These are phyloP conservation scores for Caenorhabditis latens DNA, from an alignment of 1,140 invertebrate genomes.

Conservation along the genomic window DNA sequence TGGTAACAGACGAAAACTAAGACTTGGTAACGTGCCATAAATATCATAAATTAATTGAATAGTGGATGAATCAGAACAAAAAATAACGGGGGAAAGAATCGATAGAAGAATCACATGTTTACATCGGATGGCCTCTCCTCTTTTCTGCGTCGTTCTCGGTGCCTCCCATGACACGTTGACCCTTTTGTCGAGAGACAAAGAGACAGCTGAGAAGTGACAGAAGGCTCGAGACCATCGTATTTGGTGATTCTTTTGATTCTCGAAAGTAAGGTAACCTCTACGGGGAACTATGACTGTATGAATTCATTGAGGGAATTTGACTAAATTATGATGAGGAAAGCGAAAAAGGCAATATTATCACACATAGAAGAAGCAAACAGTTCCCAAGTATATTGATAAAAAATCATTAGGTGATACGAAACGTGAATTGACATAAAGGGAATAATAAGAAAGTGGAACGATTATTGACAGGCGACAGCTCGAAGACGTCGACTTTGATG, in stretches of 20 bases:
- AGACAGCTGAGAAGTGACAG: not conserved
- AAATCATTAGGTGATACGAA: constrained; percentile 43
- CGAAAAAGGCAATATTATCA: constrained; percentile 45
- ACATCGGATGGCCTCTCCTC: constrained; percentile 15
- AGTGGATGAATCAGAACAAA: not conserved
- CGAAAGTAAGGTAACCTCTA: no score
- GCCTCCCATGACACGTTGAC: constrained; percentile 52
- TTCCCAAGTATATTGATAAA: constrained; percentile 52
- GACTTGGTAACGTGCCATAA: constrained; percentile 1
- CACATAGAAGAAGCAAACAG: constrained; percentile 31
- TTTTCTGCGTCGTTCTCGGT: constrained; percentile 21
- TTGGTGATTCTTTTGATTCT: no score
- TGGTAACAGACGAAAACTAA: not conserved
- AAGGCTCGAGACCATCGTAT: constrained; percentile 18
- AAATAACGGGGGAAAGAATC: constrained; percentile 30
- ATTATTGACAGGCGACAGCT: not conserved
- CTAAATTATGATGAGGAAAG: constrained; percentile 48
- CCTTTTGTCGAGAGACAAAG: constrained; percentile 5
- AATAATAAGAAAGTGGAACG: not conserved
- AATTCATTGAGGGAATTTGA: constrained; percentile 18
- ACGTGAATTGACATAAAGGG: not conserved
- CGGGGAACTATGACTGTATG: not conserved
- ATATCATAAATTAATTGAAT: not conserved
- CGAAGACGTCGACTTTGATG: not conserved
- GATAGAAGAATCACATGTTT: constrained; percentile 50